Conservation (phyloP, 1,140 invertebrate species). For the Triops cancriformis region DNA sequence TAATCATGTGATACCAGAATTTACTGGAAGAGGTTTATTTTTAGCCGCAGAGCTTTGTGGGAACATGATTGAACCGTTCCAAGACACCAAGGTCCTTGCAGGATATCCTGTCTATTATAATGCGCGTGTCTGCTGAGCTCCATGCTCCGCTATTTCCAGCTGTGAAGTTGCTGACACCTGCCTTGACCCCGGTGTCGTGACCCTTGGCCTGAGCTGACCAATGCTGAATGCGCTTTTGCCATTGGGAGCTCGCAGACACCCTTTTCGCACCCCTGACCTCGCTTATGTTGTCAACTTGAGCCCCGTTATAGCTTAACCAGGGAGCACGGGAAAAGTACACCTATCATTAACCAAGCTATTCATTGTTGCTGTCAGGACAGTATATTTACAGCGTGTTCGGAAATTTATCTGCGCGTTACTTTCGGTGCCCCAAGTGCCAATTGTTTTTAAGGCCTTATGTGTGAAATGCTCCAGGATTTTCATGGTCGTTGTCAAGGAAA, state of each 20-base stretch:
- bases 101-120: conserved; percentile 8
- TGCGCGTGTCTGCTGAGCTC: background rate
- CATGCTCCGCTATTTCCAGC: conserved; percentile 12
- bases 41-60: background rate
- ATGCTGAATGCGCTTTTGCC: background rate
- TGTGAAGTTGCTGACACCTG: conserved; percentile 13
- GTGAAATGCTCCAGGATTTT: background rate
- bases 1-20: background rate
- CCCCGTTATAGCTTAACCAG: background rate
- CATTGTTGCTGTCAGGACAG: too few species aligned
- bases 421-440: too few species aligned
- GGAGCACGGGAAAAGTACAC: too few species aligned
- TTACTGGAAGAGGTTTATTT: background rate
- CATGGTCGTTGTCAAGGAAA: background rate
- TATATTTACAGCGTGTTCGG: too few species aligned
- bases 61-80: conserved; percentile 4
- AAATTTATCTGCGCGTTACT: too few species aligned
- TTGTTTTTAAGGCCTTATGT: background rate
- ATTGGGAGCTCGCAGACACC: background rate
- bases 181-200: conserved; percentile 4
- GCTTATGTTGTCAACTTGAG: background rate
- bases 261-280: background rate
- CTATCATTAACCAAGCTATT: too few species aligned
- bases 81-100: conserved; percentile 5
- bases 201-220: background rate